Percentiles rank a stretch among this genome's conserved stretches.
phyloP scores from a whole-genome alignment of 2,113 vertebrate species.

The Crotalus viridis region DNA sequence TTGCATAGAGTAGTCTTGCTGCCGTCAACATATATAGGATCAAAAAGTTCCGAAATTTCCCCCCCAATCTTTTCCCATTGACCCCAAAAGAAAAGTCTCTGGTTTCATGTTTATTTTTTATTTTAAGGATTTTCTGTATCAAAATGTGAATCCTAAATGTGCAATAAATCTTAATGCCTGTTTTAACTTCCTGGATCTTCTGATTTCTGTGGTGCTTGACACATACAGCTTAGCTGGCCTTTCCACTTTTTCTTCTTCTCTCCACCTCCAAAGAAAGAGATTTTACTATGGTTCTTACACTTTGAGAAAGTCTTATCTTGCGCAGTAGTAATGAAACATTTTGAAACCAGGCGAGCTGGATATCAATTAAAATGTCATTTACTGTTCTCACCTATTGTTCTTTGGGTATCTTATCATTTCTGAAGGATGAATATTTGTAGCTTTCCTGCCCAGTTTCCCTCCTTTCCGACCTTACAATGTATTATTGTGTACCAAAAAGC shows the following conservation, averaged over 20 bases:
- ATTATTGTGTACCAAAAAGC: neutral
- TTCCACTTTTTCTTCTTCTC: neutral
- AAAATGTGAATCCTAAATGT: neutral
- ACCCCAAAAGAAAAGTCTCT: no score
- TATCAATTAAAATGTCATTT: conserved; percentile 10
- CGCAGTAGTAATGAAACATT: neutral
- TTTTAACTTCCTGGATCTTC: neutral
- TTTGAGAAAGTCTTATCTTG: neutral
- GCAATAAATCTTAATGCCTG: neutral
- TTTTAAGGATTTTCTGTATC: no score
- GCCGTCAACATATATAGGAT: no score
- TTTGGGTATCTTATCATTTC: conserved; percentile 2
- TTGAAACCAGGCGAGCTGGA: conserved; percentile 4
- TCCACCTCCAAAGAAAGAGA: neutral
- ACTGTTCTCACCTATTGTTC: neutral
- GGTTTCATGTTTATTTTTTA: no score
- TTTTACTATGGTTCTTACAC: neutral
- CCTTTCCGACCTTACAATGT: neutral
- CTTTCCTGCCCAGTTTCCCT: neutral
- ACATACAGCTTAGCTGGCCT: neutral
- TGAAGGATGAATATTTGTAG: neutral
- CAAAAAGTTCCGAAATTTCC: no score
- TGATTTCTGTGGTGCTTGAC: neutral
- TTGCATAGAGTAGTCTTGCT: no score
- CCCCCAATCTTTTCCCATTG: no score